Evolutionary conservation across 2,113 vertebrate genomes (phyloP).

Genomic region (Tringa solitaria): DNA sequence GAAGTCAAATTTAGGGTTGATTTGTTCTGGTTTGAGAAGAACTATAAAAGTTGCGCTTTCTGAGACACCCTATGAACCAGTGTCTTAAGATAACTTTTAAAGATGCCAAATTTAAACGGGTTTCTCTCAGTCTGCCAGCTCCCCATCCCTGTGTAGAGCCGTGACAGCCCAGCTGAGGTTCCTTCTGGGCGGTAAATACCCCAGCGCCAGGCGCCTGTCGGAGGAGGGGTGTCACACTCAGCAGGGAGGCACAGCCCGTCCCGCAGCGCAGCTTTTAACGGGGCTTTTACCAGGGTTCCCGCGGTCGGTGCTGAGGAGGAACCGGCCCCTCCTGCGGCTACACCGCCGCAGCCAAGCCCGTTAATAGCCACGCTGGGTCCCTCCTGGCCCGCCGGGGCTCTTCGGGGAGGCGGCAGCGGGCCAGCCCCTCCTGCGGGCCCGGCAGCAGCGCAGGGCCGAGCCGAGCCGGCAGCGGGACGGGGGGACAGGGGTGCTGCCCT

Average conservation of each 20-base stretch:
- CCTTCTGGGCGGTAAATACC: not conserved
- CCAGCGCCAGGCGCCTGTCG: rapidly evolving
- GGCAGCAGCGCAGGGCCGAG: not conserved
- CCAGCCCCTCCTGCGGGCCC: not conserved
- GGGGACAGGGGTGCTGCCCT: not conserved
- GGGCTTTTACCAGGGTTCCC: not conserved
- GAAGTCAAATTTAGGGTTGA: not conserved
- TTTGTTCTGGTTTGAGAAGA: not conserved
- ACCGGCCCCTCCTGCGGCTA: not conserved
- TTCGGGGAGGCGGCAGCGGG: not conserved
- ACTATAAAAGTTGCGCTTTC: not conserved
- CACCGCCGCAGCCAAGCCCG: not conserved
- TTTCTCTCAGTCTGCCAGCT: not conserved
- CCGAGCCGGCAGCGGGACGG: not conserved
- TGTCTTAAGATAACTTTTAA: not conserved
- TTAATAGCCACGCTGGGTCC: rapidly evolving
- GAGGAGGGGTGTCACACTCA: not conserved
- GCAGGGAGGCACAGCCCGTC: not conserved
- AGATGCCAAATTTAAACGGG: not conserved
- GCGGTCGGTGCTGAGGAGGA: not conserved
- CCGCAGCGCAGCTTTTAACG: rapidly evolving
- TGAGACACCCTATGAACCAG: not conserved
- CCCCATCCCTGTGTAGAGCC: not conserved
- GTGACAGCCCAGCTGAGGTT: not conserved
- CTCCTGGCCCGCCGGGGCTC: not conserved